A percentile compares a stretch with the other conserved stretches of the same genome.
phyloP scores from a whole-genome alignment of 2,888 invertebrate genomes.

The Toxonevra muliebris region DNA sequence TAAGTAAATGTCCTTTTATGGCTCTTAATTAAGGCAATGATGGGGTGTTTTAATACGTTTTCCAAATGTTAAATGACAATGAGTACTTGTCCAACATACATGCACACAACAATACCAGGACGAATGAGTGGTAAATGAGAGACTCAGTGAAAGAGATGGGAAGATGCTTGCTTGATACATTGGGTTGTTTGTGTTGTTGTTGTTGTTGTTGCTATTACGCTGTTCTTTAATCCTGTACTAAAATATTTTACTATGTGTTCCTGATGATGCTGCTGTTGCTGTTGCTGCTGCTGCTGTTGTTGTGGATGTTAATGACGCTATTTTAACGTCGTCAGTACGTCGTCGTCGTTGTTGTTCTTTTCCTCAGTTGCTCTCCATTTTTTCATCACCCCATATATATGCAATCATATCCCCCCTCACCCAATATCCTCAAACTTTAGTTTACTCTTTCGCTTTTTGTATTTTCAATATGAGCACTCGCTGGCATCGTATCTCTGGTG shows the following conservation, averaged over 20 bases:
- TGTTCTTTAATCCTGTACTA: slow-evolving; percentile 30
- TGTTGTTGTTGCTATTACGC: slow-evolving; percentile 16
- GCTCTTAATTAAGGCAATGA: slow-evolving; percentile 65
- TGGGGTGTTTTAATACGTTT: slow-evolving; percentile 65
- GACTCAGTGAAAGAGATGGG: no score
- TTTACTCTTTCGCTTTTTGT: slow-evolving; percentile 23
- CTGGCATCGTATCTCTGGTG: slow-evolving; percentile 9
- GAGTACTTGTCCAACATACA: background rate
- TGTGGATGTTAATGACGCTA: slow-evolving; percentile 12
- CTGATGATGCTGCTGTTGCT: background rate
- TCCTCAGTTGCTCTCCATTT: background rate
- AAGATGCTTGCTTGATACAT: background rate
- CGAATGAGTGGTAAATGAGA: background rate
- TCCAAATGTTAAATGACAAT: slow-evolving; percentile 61
- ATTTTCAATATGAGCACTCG: slow-evolving; percentile 27
- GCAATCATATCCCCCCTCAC: background rate
- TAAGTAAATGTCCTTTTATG: slow-evolving; percentile 64
- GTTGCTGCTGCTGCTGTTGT: slow-evolving; percentile 1
- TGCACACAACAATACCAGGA: background rate
- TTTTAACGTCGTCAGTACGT: slow-evolving; percentile 19
- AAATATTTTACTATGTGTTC: slow-evolving; percentile 28
- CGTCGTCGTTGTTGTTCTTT: background rate
- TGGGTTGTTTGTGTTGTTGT: slow-evolving; percentile 3
- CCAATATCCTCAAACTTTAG: no score
- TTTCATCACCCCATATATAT: background rate